These are phyloP conservation scores for Brachionus calyciflorus DNA, from an alignment of 1,140 invertebrate species.

Conservation along the genomic window DNA sequence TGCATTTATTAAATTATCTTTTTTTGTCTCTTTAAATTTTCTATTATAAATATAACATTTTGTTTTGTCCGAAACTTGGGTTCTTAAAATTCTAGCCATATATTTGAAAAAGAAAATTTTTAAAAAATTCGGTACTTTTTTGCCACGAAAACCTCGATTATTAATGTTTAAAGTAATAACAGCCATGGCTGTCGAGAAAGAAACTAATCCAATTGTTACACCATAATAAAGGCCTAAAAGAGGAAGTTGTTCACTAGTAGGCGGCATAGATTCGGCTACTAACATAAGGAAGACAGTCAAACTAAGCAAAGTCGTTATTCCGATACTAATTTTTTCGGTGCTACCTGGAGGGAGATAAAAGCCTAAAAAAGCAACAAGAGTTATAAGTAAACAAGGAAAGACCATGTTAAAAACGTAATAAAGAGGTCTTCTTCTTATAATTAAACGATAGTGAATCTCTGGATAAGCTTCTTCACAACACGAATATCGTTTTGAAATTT, in stretches of 20 bases:
- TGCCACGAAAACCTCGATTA: slow-evolving; percentile 75
- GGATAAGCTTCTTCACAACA: slow-evolving; percentile 65
- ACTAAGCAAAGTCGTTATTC: slow-evolving; percentile 81
- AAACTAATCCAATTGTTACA: slow-evolving; percentile 83
- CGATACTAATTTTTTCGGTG: slow-evolving; percentile 68
- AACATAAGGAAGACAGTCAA: slow-evolving; percentile 92
- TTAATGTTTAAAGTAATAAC: slow-evolving; percentile 74
- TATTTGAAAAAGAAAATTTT: slow-evolving; percentile 68
- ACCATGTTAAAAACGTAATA: slow-evolving; percentile 89
- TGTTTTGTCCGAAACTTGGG: slow-evolving; percentile 57
- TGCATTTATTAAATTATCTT: background rate
- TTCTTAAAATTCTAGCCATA: slow-evolving; percentile 63
- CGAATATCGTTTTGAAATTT: slow-evolving; percentile 70
- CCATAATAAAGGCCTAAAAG: slow-evolving; percentile 86
- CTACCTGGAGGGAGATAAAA: slow-evolving; percentile 88
- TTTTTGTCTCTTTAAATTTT: background rate
- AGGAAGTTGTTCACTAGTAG: slow-evolving; percentile 80
- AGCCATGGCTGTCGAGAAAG: slow-evolving; percentile 80
- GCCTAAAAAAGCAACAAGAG: slow-evolving; percentile 76
- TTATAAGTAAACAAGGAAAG: slow-evolving; percentile 80
- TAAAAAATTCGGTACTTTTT: slow-evolving; percentile 70
- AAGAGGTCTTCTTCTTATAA: slow-evolving; percentile 73
- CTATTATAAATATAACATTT: background rate
- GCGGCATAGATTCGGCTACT: slow-evolving; percentile 82
- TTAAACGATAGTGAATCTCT: slow-evolving; percentile 59